Percentiles rank a stretch among this genome's conserved stretches.
These are phyloP conservation scores for Petrosia ficiformis DNA, from an alignment of 37 sponge, comb jelly and placozoan genomes.

Conservation along the genomic window DNA sequence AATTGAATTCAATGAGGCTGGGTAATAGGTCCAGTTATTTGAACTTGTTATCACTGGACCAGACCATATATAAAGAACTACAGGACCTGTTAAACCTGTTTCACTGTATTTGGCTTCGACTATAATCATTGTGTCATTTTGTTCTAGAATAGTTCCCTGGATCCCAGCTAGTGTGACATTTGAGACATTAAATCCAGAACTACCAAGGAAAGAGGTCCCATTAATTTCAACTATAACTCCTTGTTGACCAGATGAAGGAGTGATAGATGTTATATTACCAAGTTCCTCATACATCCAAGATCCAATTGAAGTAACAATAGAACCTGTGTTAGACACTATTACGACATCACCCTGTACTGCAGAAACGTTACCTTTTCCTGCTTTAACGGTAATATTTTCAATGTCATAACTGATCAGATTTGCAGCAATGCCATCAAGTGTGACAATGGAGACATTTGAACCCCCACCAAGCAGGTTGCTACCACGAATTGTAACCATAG, in stretches of 20 bases:
- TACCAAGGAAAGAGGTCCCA: constrained; percentile 48
- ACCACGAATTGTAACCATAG: constrained; percentile 11
- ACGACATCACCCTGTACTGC: constrained; percentile 14
- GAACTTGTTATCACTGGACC: constrained; percentile 27
- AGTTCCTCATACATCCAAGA: constrained; percentile 35
- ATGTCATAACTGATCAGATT: neutral
- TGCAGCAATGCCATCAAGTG: constrained; percentile 35
- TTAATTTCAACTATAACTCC: constrained; percentile 51
- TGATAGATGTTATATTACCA: constrained; percentile 41
- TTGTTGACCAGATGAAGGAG: constrained; percentile 44
- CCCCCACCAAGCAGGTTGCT: constrained; percentile 52
- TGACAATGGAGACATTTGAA: constrained; percentile 1
- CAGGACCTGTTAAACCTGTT: constrained; percentile 15
- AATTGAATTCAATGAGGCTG: constrained; percentile 16
- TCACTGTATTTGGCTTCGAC: constrained; percentile 32
- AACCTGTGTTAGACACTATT: constrained; percentile 53
- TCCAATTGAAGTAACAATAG: constrained; percentile 9
- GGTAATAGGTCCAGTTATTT: constrained; percentile 41
- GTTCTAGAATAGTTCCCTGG: constrained; percentile 22
- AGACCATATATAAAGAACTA: constrained; percentile 4
- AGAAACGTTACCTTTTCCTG: neutral
- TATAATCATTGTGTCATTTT: constrained; percentile 1
- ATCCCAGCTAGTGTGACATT: constrained; percentile 41
- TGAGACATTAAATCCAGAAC: neutral
- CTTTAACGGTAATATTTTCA: constrained; percentile 17